Conservation (phyloP, 2,113 vertebrate genomes). For the Pampusana beccarii region DNA sequence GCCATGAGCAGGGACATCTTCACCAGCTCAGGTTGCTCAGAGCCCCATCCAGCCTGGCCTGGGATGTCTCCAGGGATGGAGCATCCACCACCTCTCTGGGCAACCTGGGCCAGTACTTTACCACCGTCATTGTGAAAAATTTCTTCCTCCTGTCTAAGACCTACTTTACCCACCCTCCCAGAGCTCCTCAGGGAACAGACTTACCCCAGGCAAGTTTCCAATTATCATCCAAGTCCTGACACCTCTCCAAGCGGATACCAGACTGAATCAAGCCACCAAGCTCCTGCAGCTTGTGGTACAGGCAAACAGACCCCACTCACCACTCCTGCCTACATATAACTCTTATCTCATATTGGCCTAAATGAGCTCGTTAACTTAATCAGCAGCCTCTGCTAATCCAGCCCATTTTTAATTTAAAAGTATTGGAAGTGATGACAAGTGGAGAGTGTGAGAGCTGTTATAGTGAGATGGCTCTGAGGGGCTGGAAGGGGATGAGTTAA, state of each 20-base stretch:
- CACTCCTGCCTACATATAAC: not conserved
- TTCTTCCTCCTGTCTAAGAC: too few relatives aligned
- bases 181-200: not conserved
- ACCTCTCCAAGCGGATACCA: not conserved
- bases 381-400: not conserved
- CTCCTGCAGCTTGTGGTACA: not conserved
- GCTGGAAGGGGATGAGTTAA: not conserved
- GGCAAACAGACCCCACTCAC: not conserved
- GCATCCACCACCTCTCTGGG: too few relatives aligned
- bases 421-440: not conserved
- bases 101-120: too few relatives aligned
- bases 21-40: too few relatives aligned
- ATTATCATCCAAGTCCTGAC: fast-evolving
- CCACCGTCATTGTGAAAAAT: too few relatives aligned
- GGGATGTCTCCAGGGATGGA: too few relatives aligned
- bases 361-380: not conserved
- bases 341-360: not conserved
- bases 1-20: too few relatives aligned
- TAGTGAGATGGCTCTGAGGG: not conserved
- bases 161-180: not conserved
- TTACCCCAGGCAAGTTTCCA: not conserved
- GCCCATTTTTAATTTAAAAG: not conserved
- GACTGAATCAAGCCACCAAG: not conserved
- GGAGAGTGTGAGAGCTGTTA: not conserved
- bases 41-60: too few relatives aligned